A percentile compares a stretch with the other conserved stretches of the same genome.
These are phyloP conservation scores for Sinocyclocheilus anshuiensis DNA, from an alignment of 2,113 vertebrate species.

Conservation along the genomic window DNA sequence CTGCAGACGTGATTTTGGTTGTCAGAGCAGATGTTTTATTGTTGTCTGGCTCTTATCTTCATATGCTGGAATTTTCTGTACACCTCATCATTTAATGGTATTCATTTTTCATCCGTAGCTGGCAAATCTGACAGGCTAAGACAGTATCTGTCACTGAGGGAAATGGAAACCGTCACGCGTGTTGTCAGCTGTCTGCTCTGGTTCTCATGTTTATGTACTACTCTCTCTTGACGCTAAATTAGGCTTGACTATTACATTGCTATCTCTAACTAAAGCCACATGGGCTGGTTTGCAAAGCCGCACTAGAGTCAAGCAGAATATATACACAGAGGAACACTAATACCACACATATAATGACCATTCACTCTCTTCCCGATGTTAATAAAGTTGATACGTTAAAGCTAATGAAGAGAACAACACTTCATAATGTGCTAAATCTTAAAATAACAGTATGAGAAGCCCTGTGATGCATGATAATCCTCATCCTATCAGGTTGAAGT, in stretches of 20 bases:
- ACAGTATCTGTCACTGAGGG: slow-evolving; percentile 53
- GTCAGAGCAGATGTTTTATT: slow-evolving; percentile 14
- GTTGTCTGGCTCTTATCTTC: slow-evolving; percentile 6
- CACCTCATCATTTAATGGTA: slow-evolving; percentile 53
- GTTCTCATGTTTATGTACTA: slow-evolving; percentile 32
- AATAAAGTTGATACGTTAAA: slow-evolving; percentile 19
- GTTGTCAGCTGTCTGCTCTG: slow-evolving; percentile 36
- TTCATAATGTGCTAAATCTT: background rate
- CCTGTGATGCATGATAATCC: background rate
- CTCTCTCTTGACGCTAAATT: slow-evolving; percentile 54
- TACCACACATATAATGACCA: background rate
- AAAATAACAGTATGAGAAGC: background rate
- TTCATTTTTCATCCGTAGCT: slow-evolving; percentile 25
- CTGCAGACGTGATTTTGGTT: background rate
- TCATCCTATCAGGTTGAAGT: background rate
- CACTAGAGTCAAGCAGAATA: slow-evolving; percentile 45
- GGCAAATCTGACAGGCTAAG: slow-evolving; percentile 49
- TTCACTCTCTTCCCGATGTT: background rate
- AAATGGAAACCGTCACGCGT: slow-evolving; percentile 56
- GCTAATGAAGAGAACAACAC: slow-evolving; percentile 18
- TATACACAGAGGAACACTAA: background rate
- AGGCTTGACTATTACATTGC: slow-evolving; percentile 56
- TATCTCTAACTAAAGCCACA: slow-evolving; percentile 65
- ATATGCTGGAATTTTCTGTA: background rate
- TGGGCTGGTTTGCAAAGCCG: slow-evolving; percentile 58